phyloP scores from a whole-genome alignment of 2,888 invertebrate species.

The Ormia ochracea region DNA sequence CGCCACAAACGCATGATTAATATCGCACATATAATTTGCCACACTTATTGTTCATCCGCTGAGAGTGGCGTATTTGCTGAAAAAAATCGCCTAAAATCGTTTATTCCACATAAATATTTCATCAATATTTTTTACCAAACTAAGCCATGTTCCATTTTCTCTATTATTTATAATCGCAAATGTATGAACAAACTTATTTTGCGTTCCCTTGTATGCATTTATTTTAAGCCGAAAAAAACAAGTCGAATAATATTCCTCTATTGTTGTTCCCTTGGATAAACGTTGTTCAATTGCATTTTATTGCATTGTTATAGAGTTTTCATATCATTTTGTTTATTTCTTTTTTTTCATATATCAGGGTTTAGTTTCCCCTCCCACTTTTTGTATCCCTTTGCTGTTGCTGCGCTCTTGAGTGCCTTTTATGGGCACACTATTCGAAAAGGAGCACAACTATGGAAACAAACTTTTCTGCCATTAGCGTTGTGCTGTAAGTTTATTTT shows the following conservation, averaged over 20 bases:
- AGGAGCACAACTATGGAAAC: background rate
- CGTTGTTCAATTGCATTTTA: conserved; percentile 53
- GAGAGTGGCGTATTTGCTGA: background rate
- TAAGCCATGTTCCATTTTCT: conserved; percentile 32
- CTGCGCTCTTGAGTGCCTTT: conserved; percentile 38
- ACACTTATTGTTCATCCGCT: conserved; percentile 26
- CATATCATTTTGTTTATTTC: conserved; percentile 23
- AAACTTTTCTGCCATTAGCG: background rate
- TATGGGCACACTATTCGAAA: background rate
- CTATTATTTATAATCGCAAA: conserved; percentile 21
- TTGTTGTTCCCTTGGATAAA: conserved; percentile 43
- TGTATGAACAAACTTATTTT: conserved; percentile 11
- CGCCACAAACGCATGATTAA: conserved; percentile 2
- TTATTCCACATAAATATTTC: conserved; percentile 24
- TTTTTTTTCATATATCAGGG: conserved; percentile 1
- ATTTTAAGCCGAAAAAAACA: background rate
- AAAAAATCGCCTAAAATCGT: conserved; percentile 8
- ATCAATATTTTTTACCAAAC: conserved; percentile 31
- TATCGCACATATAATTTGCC: background rate
- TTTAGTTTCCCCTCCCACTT: background rate
- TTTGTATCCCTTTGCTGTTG: conserved; percentile 22
- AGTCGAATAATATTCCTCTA: conserved; percentile 12
- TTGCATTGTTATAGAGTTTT: conserved; percentile 48
- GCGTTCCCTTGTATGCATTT: conserved; percentile 8
- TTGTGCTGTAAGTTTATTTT: background rate